Evolutionary conservation across 2,888 invertebrate genomes (phyloP).

Genomic region (Mayetiola destructor): DNA sequence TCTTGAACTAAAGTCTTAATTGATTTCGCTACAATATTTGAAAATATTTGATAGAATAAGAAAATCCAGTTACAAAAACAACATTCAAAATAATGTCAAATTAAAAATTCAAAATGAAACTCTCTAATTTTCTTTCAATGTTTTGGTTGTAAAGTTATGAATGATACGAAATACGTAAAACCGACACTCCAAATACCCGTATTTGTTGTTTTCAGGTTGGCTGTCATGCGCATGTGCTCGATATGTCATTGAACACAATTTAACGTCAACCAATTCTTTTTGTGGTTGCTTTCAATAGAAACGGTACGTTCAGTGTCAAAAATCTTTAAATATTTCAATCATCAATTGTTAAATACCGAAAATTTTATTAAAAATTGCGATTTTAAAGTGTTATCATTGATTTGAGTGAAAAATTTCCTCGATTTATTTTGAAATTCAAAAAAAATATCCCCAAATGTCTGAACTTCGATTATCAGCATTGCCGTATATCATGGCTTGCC

Average conservation of each 20-base stretch:
- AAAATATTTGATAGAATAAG: too few species aligned
- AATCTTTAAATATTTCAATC: constrained; percentile 6
- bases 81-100: too few species aligned
- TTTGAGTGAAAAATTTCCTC: background rate
- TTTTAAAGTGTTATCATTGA: background rate
- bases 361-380: background rate
- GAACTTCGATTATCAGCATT: background rate
- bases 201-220: background rate
- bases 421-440: too few species aligned
- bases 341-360: background rate
- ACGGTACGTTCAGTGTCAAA: constrained; percentile 1
- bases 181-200: background rate
- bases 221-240: background rate
- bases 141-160: too few species aligned
- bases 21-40: too few species aligned
- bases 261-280: constrained; percentile 5
- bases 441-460: background rate
- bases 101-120: too few species aligned
- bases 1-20: too few species aligned
- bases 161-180: constrained; percentile 3
- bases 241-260: background rate
- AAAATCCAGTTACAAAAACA: too few species aligned
- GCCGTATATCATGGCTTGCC: background rate
- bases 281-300: constrained; percentile 3
- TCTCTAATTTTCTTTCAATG: too few species aligned